Percentiles rank a stretch among this genome's conserved stretches.
Evolutionary conservation across 2,113 vertebrate genomes (phyloP).

Genomic region (Platichthys flesus): DNA sequence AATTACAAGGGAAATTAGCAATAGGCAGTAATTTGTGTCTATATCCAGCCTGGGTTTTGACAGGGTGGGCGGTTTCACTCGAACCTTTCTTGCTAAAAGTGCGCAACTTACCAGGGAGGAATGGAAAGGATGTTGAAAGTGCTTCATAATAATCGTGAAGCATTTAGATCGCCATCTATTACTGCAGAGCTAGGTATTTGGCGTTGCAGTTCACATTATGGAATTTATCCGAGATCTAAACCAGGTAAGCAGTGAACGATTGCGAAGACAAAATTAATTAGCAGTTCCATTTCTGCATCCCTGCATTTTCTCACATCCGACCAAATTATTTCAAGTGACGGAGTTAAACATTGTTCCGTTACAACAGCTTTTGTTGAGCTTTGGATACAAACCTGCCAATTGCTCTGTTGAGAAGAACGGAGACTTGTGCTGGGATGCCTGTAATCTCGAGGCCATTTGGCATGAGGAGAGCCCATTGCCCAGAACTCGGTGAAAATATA

Average conservation of each 20-base stretch:
- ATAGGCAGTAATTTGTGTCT: constrained; percentile 61
- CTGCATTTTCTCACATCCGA: constrained; percentile 6
- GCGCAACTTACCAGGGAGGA: background rate
- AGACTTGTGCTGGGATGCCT: constrained; percentile 45
- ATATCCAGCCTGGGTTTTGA: constrained; percentile 31
- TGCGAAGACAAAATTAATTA: constrained; percentile 24
- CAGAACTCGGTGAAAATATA: constrained; percentile 87
- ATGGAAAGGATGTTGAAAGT: constrained; percentile 10
- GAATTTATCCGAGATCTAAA: constrained; percentile 1
- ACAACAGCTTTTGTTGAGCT: constrained; percentile 11
- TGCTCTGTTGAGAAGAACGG: constrained; percentile 11
- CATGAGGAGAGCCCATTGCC: constrained; percentile 81
- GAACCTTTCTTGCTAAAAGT: constrained; percentile 19
- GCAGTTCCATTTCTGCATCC: background rate
- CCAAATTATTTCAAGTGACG: constrained; percentile 28
- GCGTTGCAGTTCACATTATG: background rate
- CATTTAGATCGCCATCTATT: constrained; percentile 11
- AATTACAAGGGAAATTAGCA: constrained; percentile 74
- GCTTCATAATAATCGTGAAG: constrained; percentile 3
- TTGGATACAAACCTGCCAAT: constrained; percentile 15
- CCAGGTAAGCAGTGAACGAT: constrained; percentile 10
- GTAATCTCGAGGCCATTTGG: constrained; percentile 74
- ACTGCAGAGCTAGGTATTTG: background rate
- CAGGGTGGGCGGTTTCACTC: constrained; percentile 29
- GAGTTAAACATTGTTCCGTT: constrained; percentile 16